Evolutionary conservation across 2,113 vertebrate species (phyloP), one percentile per base, ranked within the genome.

Genomic region (Neolamprologus sp.): DNA sequence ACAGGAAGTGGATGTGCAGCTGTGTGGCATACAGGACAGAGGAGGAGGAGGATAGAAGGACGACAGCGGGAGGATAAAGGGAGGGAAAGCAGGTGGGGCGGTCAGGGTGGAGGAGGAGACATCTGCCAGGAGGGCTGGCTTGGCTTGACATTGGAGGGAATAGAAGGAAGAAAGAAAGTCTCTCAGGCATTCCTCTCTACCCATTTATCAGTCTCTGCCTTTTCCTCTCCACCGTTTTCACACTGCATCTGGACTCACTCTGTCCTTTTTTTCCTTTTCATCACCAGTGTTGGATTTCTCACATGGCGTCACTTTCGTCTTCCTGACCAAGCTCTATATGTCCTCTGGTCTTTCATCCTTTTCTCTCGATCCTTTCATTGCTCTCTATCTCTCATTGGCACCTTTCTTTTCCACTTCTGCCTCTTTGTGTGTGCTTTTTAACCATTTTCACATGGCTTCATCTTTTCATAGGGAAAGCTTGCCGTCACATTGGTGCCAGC

Each of bases 31-130:
- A 63, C 75, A 90, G 88, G 88, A 89, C 87, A 79, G 89, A 86
- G 81, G 88, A 95, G 89, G 90, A 95, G 90, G 86, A 86, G 86
- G 92, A 85, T 85, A 57, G 68, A 63, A 23, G 82, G 89, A 87
- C 45, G 91, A 88, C 68, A 63, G 78, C 21, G 53, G 85, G 88
- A 80, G 87, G 90, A 93, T 80, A 82, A 75, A 85, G 78, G 89
- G 91, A 92, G 87, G 92, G 88, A 90, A 90, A 91, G 94, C 91
- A 92, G 93, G 93, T 93, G 93, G 90, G 65, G 81, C 75, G n/a
- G 88, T 92, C 53, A 40, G 84, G 91, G 79, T 87, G 91, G 94
- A 90, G 93, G 87, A 94, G 91, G 85, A 93, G 91, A 91, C 65
- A 82, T 87, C 85, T 94, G 91, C 93, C 93, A 87, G 89, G 57